Evolutionary conservation across 2,888 invertebrate genomes (phyloP), one percentile per base, ranked within the genome.

Genomic region (Cremastobaeus sp.): DNA sequence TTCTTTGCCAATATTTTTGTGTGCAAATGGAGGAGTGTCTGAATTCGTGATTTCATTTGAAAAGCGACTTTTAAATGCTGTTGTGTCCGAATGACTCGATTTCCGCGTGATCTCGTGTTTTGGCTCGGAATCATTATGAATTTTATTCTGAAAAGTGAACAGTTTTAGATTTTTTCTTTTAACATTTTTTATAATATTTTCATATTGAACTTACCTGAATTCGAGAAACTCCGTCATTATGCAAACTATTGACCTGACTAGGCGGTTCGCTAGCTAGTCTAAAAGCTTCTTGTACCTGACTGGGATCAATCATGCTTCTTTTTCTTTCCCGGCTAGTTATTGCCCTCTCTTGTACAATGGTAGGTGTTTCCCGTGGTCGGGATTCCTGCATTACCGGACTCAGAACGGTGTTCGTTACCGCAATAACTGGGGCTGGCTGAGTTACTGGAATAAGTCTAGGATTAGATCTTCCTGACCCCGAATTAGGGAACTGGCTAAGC

Each of bases 21-120:
- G 86, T 57, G 79, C 84, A 48, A 78, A 85, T 43, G 84, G 86
- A 69, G 79, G 84, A 48, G 84, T 86, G 66, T 84, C 86, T 71
- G 85, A 78, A 20, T 90, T 89, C 0, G 89, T 90, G 21, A 91
- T 89, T 41, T 89, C 89, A n/a, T n/a, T n/a, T n/a, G n/a, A n/a
- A n/a, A n/a, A n/a, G n/a, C n/a, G n/a, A n/a, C n/a, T n/a, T n/a
- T n/a, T n/a, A n/a, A n/a, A n/a, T n/a, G n/a, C n/a, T n/a, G 47
- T 5, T 8, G 47, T 6, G 2, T 65, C 39, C 1, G 35, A 2
- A 1, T 34, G 54, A 14, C 35, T 50, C 20, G 37, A 47, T 11
- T 62, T 66, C 5, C 20, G 20, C 8, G 30, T 6, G 1, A 18
- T 2, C 11, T 65, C 41, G 1, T 11, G 39, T 20, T 72, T 65